phyloP scores from a whole-genome alignment of 2,113 vertebrate species.

The Pteropus alecto region DNA sequence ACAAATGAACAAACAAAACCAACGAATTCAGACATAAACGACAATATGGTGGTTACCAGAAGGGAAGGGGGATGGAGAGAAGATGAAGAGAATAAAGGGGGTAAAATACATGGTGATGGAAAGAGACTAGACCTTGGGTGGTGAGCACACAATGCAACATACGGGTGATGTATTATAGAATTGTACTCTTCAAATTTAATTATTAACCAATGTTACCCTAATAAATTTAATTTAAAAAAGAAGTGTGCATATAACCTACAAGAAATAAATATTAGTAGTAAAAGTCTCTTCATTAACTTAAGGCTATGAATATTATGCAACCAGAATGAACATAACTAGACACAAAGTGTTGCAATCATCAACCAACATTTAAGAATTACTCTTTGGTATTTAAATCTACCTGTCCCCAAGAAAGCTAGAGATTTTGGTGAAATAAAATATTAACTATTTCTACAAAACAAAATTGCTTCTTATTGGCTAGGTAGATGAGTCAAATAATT shows the following conservation, averaged over 20 bases:
- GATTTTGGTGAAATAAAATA: neutral
- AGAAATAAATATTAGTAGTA: neutral
- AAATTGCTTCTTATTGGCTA: neutral
- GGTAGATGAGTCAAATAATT: neutral
- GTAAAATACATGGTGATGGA: neutral
- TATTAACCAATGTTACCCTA: neutral
- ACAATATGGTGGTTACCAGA: neutral
- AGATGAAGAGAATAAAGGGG: neutral
- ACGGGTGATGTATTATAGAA: neutral
- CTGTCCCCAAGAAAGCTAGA: neutral
- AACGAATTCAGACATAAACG: neutral
- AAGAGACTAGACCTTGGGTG: neutral
- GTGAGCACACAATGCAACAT: neutral
- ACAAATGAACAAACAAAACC: neutral
- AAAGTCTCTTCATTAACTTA: slow-evolving; percentile 6
- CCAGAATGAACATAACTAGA: neutral
- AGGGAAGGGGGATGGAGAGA: neutral
- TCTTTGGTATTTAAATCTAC: neutral
- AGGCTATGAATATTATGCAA: neutral
- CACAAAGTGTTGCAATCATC: neutral
- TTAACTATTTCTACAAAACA: slow-evolving; percentile 23
- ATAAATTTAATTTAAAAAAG: neutral
- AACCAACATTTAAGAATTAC: neutral
- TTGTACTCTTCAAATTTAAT: neutral
- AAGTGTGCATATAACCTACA: neutral